Evolutionary conservation across 2,888 invertebrate species (phyloP).

Genomic region (Oligia strigilis): DNA sequence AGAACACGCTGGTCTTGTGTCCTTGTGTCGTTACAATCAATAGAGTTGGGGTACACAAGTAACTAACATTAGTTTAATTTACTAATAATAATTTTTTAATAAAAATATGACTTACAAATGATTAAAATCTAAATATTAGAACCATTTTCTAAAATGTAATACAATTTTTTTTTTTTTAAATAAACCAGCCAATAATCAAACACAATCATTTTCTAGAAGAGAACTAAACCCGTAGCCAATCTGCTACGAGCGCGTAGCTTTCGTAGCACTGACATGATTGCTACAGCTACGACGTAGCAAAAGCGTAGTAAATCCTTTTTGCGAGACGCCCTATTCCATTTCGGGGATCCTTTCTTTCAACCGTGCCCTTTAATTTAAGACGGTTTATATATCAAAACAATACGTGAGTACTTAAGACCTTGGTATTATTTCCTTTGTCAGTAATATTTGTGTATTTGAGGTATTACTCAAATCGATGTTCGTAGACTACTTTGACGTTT

Average conservation of each 20-base stretch:
- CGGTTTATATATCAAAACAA: slow-evolving; percentile 42
- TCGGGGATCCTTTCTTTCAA: slow-evolving; percentile 22
- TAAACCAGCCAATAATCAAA: too few relatives aligned
- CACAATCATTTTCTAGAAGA: neutral
- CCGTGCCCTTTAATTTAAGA: slow-evolving; percentile 25
- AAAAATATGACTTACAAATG: neutral
- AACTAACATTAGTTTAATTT: too few relatives aligned
- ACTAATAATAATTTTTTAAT: too few relatives aligned
- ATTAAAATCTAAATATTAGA: neutral
- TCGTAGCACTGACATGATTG: slow-evolving; percentile 24
- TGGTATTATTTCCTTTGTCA: slow-evolving; percentile 27
- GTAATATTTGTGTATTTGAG: slow-evolving; percentile 11
- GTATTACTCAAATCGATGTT: slow-evolving; percentile 11
- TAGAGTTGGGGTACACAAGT: neutral
- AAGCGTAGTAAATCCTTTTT: slow-evolving; percentile 10
- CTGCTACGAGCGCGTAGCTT: slow-evolving; percentile 25
- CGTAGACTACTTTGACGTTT: neutral
- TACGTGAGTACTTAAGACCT: slow-evolving; percentile 25
- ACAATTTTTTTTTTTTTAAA: neutral
- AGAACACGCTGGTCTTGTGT: neutral
- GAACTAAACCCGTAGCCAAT: neutral
- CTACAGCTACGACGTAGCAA: slow-evolving; percentile 47
- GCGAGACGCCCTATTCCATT: slow-evolving; percentile 40
- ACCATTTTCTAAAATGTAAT: neutral
- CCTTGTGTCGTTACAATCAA: neutral